Evolutionary conservation across 2,113 vertebrate genomes (phyloP).

Genomic region (Corydoras sp.): DNA sequence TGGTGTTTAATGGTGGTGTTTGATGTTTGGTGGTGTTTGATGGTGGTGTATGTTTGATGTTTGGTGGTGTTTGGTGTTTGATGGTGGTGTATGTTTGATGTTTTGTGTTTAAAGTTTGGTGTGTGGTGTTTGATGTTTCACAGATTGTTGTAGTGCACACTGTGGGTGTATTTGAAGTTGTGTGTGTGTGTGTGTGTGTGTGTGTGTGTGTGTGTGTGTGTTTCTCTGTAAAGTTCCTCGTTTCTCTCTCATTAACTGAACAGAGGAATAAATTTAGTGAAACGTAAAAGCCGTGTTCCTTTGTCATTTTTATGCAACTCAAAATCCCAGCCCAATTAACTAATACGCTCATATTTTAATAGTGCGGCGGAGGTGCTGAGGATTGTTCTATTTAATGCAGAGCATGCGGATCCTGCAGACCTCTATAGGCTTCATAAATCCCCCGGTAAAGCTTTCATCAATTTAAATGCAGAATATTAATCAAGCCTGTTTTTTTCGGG

Average conservation of each 20-base stretch:
- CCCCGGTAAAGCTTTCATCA: conserved; percentile 30
- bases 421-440: conserved; percentile 40
- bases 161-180: neutral
- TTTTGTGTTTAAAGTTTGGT: neutral
- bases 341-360: conserved; percentile 47
- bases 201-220: neutral
- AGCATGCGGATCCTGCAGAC: conserved; percentile 28
- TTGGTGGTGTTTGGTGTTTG: neutral
- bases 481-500: conserved; percentile 10
- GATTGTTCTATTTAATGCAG: conserved; percentile 16
- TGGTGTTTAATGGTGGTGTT: too few relatives aligned
- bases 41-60: neutral
- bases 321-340: conserved; percentile 34
- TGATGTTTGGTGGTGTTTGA: neutral
- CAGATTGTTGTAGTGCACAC: neutral
- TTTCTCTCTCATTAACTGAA: conserved; percentile 37
- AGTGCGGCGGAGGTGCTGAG: conserved; percentile 24
- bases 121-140: neutral
- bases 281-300: conserved; percentile 31
- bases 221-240: neutral
- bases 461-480: conserved; percentile 43
- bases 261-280: conserved; percentile 31
- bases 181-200: neutral
- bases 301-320: conserved; percentile 34
- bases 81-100: neutral